Evolutionary conservation across 2,113 vertebrate genomes (phyloP), one percentile per base, ranked within the genome.

Genomic region (Prionailurus viverrinus): DNA sequence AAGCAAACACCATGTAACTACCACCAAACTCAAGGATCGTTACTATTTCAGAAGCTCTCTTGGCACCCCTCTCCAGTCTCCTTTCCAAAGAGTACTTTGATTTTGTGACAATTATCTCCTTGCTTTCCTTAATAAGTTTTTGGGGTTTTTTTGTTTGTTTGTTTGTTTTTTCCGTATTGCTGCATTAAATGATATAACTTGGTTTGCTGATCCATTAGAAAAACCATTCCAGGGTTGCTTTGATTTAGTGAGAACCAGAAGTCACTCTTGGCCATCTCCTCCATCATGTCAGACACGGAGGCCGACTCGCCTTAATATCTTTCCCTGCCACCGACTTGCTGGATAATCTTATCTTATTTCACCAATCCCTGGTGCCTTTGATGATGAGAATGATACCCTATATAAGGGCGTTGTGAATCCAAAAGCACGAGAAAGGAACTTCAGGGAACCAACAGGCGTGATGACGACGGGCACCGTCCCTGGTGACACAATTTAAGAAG

Each of bases 61-160:
- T 7, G n/a, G 1, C 21, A 1, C 0, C 1, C 13, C 10, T 36
- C 1, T 7, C 5, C 7, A 0, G 7, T 12, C 18, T 63, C 18
- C 82, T 74, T 73, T 73, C 3, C n/a, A 55, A 71, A 90, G 21
- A 27, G 19, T 9, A 16, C 11, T 5, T 31, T 68, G 51, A 65
- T 58, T 92, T 90, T 21, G 21, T 41, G 3, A 51, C 19, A 53
- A 84, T 74, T 39, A 68, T 53, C 16, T 78, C 33, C 14, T 66
- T 39, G 14, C 1, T 71, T 81, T 81, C 39, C 39, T 69, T 73
- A 39, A 8, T 65, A 82, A 76, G 13, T 12, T 33, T 53, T 76
- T 39, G 27, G 45, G 8, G 7, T 45, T 45, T 45, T 7, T 45
- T 45, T 45, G 45, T 45, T 45, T 45, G 45, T 45, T 45, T 45